A percentile compares a stretch with the other conserved stretches of the same genome.
These are phyloP conservation scores for Trachymyrmex cornetzi DNA, from an alignment of 1,140 invertebrate species.

Conservation along the genomic window DNA sequence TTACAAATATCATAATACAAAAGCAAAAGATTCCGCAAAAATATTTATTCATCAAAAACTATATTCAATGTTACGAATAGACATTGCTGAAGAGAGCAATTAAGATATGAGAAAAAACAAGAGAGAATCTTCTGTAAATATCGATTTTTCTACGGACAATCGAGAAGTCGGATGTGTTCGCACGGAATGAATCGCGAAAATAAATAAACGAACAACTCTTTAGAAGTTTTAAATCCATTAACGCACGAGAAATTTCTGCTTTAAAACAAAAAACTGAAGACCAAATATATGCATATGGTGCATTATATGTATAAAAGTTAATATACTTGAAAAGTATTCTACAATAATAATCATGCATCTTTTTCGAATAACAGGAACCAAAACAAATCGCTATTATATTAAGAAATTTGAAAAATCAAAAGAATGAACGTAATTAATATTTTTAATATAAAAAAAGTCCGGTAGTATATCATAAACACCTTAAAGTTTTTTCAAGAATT, in stretches of 20 bases:
- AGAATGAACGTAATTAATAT: background rate
- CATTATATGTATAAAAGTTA: constrained; percentile 11
- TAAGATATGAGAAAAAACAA: background rate
- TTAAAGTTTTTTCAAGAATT: too few species aligned
- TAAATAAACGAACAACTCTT: constrained; percentile 29
- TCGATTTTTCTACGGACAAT: constrained; percentile 22
- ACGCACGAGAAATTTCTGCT: constrained; percentile 24
- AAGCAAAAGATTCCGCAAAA: background rate
- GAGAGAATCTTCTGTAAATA: background rate
- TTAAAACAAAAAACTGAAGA: constrained; percentile 37
- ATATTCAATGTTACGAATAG: background rate
- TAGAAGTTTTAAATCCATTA: constrained; percentile 32
- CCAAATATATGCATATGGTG: background rate
- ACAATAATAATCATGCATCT: background rate
- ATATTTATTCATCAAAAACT: constrained; percentile 14
- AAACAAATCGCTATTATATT: background rate
- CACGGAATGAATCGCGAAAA: constrained; percentile 46
- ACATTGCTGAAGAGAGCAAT: background rate
- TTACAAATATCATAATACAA: background rate
- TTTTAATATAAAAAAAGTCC: too few species aligned
- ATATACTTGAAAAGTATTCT: background rate
- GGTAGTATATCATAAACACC: too few species aligned
- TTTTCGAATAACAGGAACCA: background rate
- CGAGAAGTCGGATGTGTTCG: background rate
- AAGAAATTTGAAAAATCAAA: background rate